Base-by-base conservation (phyloP, 1,140 invertebrate species). In the Anastrepha ludens region DNA sequence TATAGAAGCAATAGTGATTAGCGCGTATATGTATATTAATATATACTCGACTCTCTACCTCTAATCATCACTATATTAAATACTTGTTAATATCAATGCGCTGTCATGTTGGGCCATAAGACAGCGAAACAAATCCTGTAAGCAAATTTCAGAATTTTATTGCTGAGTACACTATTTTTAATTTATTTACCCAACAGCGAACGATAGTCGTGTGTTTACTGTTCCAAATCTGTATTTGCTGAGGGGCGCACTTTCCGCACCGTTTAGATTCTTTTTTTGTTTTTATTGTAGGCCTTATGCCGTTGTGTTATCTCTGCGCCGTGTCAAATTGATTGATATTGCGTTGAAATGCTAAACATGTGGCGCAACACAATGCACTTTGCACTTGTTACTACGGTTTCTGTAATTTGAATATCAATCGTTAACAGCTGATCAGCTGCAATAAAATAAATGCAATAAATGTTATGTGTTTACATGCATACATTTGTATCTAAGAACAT, bases 111-210 rank as follows among this genome's bases (percentile, higher is more conserved):
- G 0, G 39, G 17, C 39, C 29, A n/a, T 39, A 29, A 39, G 7
- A 29, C 3, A 39, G 8, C 64, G 64, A 13, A 55, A 67, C 13
- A 67, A 67, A 29, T 20, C 64, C 39, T 67, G 39, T 64, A 67
- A 67, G 29, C 64, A 39, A 29, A 29, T 67, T 39, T 67, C 20
- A 67, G 4, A 17, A 39, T 11, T 8, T 41, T 39, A 67, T 67
- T 67, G 64, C 64, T 67, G 64, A 20, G 64, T 67, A 67, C 39
- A 67, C 64, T 29, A 67, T 39, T 39, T 29, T 67, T 13, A 67
- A 8, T 8, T 13, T 67, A 13, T 67, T 67, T 67, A 39, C 29
- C 39, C 39, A 67, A 67, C 9, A 67, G 20, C 29, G 39, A 41
- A 55, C 11, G 41, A 70, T 47, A 47, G 64, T 20, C 50, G 50